These are phyloP conservation scores for Serinus canaria DNA, from an alignment of 2,113 vertebrate genomes.

Conservation along the genomic window DNA sequence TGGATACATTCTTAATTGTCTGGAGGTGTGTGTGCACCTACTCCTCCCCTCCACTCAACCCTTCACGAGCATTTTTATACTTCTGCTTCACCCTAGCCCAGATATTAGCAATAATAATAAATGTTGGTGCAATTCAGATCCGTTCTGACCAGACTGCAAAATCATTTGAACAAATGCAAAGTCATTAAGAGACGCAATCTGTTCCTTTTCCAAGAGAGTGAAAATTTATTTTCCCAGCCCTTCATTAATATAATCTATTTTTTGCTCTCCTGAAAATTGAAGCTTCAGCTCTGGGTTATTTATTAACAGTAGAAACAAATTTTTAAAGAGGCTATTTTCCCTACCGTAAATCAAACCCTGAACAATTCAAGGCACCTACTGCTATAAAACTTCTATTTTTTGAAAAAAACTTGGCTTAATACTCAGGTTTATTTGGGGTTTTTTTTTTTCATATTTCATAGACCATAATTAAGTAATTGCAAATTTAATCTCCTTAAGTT, in stretches of 20 bases:
- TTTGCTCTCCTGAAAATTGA: not conserved
- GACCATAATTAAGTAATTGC: not conserved
- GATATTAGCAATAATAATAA: not conserved
- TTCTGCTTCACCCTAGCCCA: not conserved
- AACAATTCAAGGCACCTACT: not conserved
- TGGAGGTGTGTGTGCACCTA: not conserved
- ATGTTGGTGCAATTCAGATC: not conserved
- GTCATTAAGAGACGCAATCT: not conserved
- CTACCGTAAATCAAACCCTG: not conserved
- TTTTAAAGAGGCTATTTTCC: not conserved
- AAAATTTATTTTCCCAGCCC: not conserved
- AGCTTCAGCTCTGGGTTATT: not conserved
- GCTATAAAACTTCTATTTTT: not conserved
- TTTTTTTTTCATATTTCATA: not conserved
- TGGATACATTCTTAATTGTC: not conserved
- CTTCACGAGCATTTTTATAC: not conserved
- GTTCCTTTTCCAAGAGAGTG: not conserved
- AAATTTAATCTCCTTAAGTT: not conserved
- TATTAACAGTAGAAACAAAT: not conserved
- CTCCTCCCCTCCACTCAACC: not conserved
- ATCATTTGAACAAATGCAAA: constrained; percentile 15
- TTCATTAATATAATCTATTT: not conserved
- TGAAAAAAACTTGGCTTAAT: not conserved
- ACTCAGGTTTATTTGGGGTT: not conserved
- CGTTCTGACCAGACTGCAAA: not conserved